Base-by-base conservation (phyloP, 2,113 vertebrate genomes). In the Indicator maculatus region DNA sequence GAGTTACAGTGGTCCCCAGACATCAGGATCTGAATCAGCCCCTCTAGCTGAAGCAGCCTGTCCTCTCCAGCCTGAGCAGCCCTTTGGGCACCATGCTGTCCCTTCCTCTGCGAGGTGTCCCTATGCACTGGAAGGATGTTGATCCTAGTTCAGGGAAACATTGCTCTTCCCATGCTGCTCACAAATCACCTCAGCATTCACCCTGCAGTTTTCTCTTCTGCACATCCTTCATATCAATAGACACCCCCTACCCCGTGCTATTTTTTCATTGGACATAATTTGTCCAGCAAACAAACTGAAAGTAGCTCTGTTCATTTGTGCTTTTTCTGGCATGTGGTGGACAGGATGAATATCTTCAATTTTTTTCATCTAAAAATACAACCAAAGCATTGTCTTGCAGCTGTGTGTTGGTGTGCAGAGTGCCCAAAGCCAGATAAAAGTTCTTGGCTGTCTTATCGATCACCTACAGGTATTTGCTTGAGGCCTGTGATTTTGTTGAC, bases 71-170 rank as follows among this genome's bases (percentile, higher is more conserved):
- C 28, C 61, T 38, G 65, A 60, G 61, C 14, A 71, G 21, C 61
- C 24, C 45, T 8, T 20, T 0, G 0, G 21, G n/a, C 24, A 80
- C 53, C 41, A 8, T 0, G 0, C n/a, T 3, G 8, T 67, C n/a
- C 58, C 38, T 23, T 67, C 9, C 18, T 41, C 20, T 38, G 4
- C 44, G 1, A 1, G 65, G 11, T 83, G 6, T 26, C 28, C 31
- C n/a, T 7, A 1, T 15, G 13, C 38, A 8, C 31, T 1, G 2
- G 28, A 39, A 27, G 53, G 36, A 33, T 9, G 2, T 1, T 1
- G 5, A 7, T 9, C 1, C 56, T 69, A 56, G 5, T 28, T 23
- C 6, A 3, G 39, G 31, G 26, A 45, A 17, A 9, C 6, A 69
- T 79, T 79, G 16, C 26, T 73, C 4, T 69, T 67, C 19, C 30